Conservation (phyloP, 2,113 vertebrate genomes). For the Eclectus roratus region DNA sequence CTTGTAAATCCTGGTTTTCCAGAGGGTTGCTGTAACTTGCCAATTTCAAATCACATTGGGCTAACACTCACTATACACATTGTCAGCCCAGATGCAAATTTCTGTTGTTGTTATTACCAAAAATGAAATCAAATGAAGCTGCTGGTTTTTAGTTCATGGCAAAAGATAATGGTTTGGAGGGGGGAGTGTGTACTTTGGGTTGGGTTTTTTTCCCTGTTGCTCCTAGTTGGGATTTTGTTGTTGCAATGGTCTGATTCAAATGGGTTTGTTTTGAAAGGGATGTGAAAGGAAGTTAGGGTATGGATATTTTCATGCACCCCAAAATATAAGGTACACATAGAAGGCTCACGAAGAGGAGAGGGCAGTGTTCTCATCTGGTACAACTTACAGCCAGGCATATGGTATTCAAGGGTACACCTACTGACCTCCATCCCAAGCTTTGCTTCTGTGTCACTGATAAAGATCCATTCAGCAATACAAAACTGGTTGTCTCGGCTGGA, state of each 20-base stretch:
- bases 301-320: not conserved
- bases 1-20: slow-evolving; percentile 49
- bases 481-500: not conserved
- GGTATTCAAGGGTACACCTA: not conserved
- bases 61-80: slow-evolving; percentile 3
- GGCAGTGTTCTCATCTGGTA: accelerated
- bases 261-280: not conserved
- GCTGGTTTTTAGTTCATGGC: slow-evolving; percentile 39
- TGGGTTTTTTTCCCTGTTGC: not conserved
- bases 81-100: slow-evolving; percentile 63
- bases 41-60: slow-evolving; percentile 57
- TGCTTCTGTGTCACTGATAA: not conserved
- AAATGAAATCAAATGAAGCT: slow-evolving; percentile 67
- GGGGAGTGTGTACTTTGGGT: not conserved
- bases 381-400: not conserved
- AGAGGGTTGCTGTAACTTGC: slow-evolving; percentile 42
- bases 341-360: not conserved
- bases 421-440: not conserved
- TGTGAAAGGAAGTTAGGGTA: not conserved
- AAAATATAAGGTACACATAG: not conserved
- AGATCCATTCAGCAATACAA: not conserved
- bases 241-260: not conserved
- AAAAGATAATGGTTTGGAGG: not conserved
- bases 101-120: slow-evolving; percentile 61
- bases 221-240: not conserved